Base-by-base conservation (phyloP, 2,113 vertebrate species). In the Tenebrosternarchus preto region DNA sequence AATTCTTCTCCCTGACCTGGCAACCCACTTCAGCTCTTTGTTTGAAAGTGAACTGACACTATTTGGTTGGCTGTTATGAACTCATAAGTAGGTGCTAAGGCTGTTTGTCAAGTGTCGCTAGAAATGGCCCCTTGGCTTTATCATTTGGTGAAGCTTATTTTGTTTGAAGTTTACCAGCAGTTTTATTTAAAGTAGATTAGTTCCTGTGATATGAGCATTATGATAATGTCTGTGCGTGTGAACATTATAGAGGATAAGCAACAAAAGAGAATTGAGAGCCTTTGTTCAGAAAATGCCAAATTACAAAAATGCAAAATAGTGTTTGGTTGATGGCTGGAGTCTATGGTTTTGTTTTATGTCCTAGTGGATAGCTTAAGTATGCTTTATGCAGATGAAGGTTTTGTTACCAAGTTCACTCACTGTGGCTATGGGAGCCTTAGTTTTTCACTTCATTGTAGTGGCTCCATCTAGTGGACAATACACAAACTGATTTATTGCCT, bases 381-480 rank as follows among this genome's bases (percentile, higher is more conserved):
- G 12, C 33, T 57, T 73, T 22, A 56, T 22, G 29, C 27, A 59
- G 12, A 20, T 31, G 33, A 70, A 27, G 24, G 1, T 16, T 53
- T 67, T 55, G 16, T 55, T 11, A n/a, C 16, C 27, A 3, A 6
- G 4, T 22, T 68, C 0, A 25, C 3, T 50, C 31, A 12, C 27
- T 33, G 9, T 29, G 29, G 59, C 6, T 20, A 50, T 33, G 33
- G 9, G 25, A 4, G 15, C 19, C 25, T 1, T 1, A 66, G 9
- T 3, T 39, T 77, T 61, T 46, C 9, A 71, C 31, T 79, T 50
- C 43, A 24, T 64, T n/a, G 3, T 17, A 15, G 6, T 57, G 39
- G 73, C 84, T 15, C 84, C 84, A 80, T 82, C 84, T 85, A 73
- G 77, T 77, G 84, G 71, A 39, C 31, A 0, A 56, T 24, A 27